A percentile compares a stretch with the other conserved stretches of the same genome.
These are phyloP conservation scores for Pseudomyrmex flavicornis DNA, from an alignment of 1,140 invertebrate genomes.

Conservation along the genomic window DNA sequence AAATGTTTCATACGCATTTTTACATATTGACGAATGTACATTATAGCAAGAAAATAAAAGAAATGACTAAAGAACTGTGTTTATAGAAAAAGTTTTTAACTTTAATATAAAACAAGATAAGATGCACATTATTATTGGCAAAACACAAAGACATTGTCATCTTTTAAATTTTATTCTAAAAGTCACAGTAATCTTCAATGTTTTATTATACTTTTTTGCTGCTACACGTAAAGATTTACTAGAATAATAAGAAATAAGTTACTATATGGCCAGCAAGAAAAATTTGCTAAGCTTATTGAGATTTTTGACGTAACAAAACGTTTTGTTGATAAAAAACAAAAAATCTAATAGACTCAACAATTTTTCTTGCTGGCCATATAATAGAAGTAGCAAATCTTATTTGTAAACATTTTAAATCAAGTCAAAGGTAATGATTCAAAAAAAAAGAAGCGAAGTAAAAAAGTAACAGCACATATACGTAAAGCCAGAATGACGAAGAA, in stretches of 20 bases:
- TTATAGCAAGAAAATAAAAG: background rate
- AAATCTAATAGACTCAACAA: too few relatives aligned
- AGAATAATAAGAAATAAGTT: too few relatives aligned
- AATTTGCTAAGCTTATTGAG: too few relatives aligned
- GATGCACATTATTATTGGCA: background rate
- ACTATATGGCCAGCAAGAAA: too few relatives aligned
- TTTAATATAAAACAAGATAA: background rate
- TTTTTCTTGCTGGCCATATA: too few relatives aligned
- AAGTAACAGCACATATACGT: conserved; percentile 48
- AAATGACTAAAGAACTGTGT: background rate
- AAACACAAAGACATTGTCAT: background rate
- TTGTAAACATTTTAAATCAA: too few relatives aligned
- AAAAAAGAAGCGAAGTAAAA: conserved; percentile 2
- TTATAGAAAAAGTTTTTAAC: background rate
- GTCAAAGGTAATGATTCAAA: conserved; percentile 25
- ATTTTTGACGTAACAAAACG: too few relatives aligned
- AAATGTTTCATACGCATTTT: background rate
- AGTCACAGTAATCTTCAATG: background rate
- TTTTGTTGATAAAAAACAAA: too few relatives aligned
- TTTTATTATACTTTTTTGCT: conserved; percentile 6
- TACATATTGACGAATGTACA: too few relatives aligned
- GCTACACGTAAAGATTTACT: too few relatives aligned
- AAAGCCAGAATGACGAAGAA: conserved; percentile 55
- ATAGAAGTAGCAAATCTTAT: too few relatives aligned
- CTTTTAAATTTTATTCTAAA: background rate